Evolutionary conservation across 2,113 vertebrate genomes (phyloP).

Genomic region (Sus scrofa): DNA sequence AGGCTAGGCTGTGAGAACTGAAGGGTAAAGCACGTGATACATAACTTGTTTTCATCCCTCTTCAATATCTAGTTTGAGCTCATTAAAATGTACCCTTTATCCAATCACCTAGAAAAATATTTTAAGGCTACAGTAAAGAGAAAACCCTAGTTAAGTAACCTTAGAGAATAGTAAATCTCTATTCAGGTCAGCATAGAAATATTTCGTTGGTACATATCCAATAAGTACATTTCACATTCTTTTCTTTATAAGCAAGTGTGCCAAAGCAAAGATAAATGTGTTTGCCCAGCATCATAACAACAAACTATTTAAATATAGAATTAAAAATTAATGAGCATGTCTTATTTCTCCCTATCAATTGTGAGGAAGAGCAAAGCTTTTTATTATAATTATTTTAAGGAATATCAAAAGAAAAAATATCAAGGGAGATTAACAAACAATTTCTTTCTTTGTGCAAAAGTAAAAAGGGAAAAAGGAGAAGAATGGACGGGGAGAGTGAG

Average conservation of each 20-base stretch:
- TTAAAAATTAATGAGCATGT: background rate
- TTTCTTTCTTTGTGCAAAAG: background rate
- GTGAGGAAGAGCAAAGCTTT: background rate
- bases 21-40: background rate
- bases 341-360: background rate
- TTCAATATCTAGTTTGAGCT: background rate
- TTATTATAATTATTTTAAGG: background rate
- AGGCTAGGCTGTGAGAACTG: background rate
- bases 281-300: background rate
- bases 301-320: background rate
- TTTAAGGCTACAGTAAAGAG: background rate
- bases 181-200: background rate
- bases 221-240: background rate
- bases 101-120: background rate
- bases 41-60: background rate
- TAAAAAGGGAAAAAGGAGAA: background rate
- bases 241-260: background rate
- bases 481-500: background rate
- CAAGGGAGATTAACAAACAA: background rate
- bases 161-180: background rate
- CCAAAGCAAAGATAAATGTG: background rate
- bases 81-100: background rate
- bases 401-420: background rate
- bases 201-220: background rate
- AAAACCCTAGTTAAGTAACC: background rate